phyloP scores from a whole-genome alignment of 2,113 vertebrate genomes.

The Falcunculus frontatus region DNA sequence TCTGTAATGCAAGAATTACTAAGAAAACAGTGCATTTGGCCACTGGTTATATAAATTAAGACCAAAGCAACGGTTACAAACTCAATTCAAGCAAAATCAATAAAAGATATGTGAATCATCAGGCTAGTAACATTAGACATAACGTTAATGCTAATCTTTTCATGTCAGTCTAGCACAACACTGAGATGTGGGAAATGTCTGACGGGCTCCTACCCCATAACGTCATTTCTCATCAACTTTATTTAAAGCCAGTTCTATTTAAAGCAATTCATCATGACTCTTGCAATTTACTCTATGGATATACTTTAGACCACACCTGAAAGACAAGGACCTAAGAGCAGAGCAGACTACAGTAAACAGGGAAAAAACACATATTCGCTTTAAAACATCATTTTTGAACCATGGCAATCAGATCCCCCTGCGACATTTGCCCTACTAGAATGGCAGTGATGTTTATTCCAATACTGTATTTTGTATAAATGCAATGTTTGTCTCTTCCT shows the following conservation, averaged over 20 bases:
- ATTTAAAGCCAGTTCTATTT: not conserved
- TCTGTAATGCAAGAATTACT: constrained; percentile 5
- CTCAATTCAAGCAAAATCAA: constrained; percentile 38
- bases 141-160: not conserved
- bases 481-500: not conserved
- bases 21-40: constrained; percentile 35
- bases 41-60: constrained; percentile 37
- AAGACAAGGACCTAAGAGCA: not conserved
- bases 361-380: not conserved
- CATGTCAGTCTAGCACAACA: not conserved
- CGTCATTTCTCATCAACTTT: not conserved
- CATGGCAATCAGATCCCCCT: not conserved
- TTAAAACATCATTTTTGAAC: not conserved
- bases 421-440: not conserved
- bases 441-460: not conserved
- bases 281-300: not conserved
- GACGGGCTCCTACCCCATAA: not conserved
- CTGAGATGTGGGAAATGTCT: not conserved
- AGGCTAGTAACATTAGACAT: not conserved
- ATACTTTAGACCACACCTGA: not conserved
- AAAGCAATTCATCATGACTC: not conserved
- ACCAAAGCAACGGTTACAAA: constrained; percentile 26
- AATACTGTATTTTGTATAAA: not conserved
- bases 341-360: not conserved
- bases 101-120: not conserved